These are phyloP conservation scores for Drosophila kokeensis DNA, from an alignment of 2,888 invertebrate genomes.

Conservation along the genomic window DNA sequence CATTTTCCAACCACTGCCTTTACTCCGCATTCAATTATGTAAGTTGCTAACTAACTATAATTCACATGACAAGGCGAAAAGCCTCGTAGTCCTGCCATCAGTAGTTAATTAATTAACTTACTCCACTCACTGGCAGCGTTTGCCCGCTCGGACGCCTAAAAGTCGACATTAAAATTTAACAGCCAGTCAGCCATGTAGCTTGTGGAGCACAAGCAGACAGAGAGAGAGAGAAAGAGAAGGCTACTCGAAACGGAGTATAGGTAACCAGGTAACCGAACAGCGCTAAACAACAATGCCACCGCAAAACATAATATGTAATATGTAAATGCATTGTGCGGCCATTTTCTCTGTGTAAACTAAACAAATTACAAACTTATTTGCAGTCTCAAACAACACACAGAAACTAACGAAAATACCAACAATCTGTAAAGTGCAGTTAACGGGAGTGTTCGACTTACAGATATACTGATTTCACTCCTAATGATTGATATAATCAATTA, in stretches of 20 bases:
- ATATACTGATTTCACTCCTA: constrained; percentile 3
- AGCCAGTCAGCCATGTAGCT: constrained; percentile 19
- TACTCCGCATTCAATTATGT: neutral
- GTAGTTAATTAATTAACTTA: constrained; percentile 62
- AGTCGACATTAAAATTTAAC: constrained; percentile 62
- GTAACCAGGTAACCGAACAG: constrained; percentile 30
- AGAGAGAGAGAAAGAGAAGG: neutral
- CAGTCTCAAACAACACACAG: constrained; percentile 30
- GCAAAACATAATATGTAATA: constrained; percentile 65
- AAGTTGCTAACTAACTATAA: constrained; percentile 3
- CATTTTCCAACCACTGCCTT: neutral
- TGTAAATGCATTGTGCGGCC: constrained; percentile 62
- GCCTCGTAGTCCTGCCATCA: neutral
- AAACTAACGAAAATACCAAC: constrained; percentile 4
- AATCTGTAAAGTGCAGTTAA: neutral
- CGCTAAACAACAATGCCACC: constrained; percentile 56
- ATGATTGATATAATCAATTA: neutral
- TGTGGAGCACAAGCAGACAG: neutral
- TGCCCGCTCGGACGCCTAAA: constrained; percentile 46
- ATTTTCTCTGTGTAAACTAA: constrained; percentile 66
- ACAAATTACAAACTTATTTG: constrained; percentile 73
- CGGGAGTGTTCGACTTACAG: neutral
- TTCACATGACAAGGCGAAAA: constrained; percentile 12
- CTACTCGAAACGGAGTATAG: constrained; percentile 6
- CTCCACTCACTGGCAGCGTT: constrained; percentile 13